Evolutionary conservation across 2,113 vertebrate species (phyloP).

Genomic region (Erythrolamprus reginae): DNA sequence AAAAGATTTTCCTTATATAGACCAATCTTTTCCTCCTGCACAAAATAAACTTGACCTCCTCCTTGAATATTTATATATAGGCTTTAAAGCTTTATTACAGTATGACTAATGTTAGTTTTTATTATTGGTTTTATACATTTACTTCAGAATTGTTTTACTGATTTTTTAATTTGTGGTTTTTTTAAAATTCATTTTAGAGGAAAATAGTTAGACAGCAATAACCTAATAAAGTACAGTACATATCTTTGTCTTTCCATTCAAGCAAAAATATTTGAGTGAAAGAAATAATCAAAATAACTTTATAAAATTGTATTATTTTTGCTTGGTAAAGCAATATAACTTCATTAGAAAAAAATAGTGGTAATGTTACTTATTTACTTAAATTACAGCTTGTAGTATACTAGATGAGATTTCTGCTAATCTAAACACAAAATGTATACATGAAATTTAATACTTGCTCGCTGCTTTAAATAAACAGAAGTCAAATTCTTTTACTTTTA

Average conservation of each 20-base stretch:
- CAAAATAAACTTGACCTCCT: not conserved
- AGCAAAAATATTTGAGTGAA: constrained; percentile 20
- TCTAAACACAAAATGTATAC: constrained; percentile 17
- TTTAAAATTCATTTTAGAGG: no score
- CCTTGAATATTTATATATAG: not conserved
- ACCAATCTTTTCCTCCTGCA: not conserved
- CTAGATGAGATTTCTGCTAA: not conserved
- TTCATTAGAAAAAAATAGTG: constrained; percentile 8
- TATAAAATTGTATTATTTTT: not conserved
- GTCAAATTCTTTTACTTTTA: not conserved
- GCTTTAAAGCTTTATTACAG: not conserved
- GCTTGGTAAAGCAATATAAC: not conserved
- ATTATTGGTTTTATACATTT: not conserved
- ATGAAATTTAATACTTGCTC: not conserved
- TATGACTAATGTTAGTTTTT: not conserved
- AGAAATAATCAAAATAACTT: not conserved
- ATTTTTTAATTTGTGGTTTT: not conserved
- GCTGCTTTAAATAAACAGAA: constrained; percentile 15
- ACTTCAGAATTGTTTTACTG: not conserved
- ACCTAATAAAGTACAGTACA: not conserved
- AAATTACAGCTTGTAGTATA: not conserved
- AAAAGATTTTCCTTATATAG: not conserved
- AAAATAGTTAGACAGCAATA: not conserved
- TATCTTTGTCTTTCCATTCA: not conserved
- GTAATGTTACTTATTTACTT: constrained; percentile 13